phyloP scores from a whole-genome alignment of 2,113 vertebrate species.

The Lepus americanus region DNA sequence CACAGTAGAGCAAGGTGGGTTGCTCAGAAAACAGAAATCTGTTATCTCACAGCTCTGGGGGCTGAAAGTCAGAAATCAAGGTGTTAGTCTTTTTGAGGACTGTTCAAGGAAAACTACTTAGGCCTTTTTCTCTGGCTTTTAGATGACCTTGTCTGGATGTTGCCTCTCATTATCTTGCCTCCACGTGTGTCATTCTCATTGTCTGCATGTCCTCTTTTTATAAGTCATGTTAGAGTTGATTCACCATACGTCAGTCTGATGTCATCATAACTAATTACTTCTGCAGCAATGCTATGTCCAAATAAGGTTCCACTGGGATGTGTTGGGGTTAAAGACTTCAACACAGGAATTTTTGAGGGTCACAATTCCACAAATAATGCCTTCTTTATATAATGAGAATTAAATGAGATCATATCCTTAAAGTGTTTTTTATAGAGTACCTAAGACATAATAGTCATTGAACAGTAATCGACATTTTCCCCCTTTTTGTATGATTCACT shows the following conservation, averaged over 20 bases:
- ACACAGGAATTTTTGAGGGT: background rate
- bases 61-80: background rate
- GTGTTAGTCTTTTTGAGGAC: background rate
- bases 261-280: slow-evolving; percentile 4
- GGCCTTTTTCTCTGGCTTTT: background rate
- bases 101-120: background rate
- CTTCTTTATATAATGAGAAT: background rate
- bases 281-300: background rate
- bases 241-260: background rate
- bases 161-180: background rate
- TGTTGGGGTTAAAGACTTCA: background rate
- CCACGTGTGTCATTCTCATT: background rate
- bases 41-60: background rate
- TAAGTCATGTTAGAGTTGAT: background rate
- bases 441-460: background rate
- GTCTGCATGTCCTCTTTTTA: background rate
- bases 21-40: background rate
- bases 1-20: background rate
- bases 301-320: background rate
- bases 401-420: background rate
- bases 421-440: background rate
- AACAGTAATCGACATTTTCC: background rate
- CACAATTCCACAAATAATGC: background rate
- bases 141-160: background rate
- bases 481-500: background rate